Evolutionary conservation across 2,113 vertebrate genomes (phyloP), one percentile per base, ranked within the genome.

Genomic region (Ceratotherium simum): DNA sequence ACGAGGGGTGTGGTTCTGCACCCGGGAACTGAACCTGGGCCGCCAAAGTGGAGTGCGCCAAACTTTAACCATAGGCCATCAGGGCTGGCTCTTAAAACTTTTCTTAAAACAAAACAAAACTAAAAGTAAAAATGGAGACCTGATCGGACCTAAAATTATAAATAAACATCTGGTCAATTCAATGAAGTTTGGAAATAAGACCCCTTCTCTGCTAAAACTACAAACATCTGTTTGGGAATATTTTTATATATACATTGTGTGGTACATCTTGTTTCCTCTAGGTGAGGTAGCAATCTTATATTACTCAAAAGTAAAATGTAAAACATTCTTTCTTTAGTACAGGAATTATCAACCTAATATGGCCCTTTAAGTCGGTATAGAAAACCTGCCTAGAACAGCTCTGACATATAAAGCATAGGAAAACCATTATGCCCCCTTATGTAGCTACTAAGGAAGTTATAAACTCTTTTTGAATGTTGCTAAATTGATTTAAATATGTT

Each of bases 341-440:
- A 48, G 42, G 48, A 67, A 23, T 17, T 76, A 46, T 31, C 18
- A 18, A 72, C 16, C 3, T 64, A 60, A 67, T 27, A 18, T n/a
- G 16, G 21, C 0, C 5, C 1, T 90, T 92, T 80, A 73, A 60
- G 21, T n/a, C 51, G 65, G 29, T 9, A 31, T 10, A 60, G 31
- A 78, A 97, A 90, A 72, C 3, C 11, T 69, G 20, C 3, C n/a
- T 31, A 39, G 69, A 67, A 33, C 6, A 67, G 8, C 6, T 27
- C 12, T 48, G 14, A 23, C 7, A 21, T 51, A 10, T 0, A 76
- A 6, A 65, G 3, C 27, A 10, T 8, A 78, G 51, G 33, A 58
- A 90, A 58, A 58, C 0, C 17, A 51, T 51, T 27, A 36, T 1
- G 20, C 27, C 3, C 0, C 1, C 18, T 79, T n/a, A 18, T 6